Conservation (phyloP, 2,797 vertebrate species). For the Hippocampus kuda region DNA sequence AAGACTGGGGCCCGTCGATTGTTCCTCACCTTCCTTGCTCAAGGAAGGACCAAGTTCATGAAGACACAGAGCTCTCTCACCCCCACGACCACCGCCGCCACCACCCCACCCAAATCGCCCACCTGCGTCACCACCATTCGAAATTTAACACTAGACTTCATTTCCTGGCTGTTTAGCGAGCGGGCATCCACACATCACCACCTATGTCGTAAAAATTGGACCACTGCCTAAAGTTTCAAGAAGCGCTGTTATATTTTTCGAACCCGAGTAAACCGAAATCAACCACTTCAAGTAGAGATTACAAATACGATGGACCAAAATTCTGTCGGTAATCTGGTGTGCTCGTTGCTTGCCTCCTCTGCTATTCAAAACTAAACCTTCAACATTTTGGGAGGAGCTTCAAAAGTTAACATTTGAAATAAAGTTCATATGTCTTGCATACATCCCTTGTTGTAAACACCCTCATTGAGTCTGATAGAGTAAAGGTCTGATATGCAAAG, state of each 20-base stretch:
- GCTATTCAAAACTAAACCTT: slow-evolving; percentile 26
- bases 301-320: slow-evolving; percentile 51
- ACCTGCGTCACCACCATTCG: slow-evolving; percentile 24
- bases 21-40: slow-evolving; percentile 60
- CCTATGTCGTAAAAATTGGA: slow-evolving; percentile 45
- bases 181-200: slow-evolving; percentile 43
- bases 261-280: slow-evolving; percentile 23
- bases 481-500: slow-evolving; percentile 14
- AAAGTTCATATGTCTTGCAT: slow-evolving; percentile 52
- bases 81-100: too few relatives aligned
- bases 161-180: slow-evolving; percentile 52
- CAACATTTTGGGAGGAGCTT: slow-evolving; percentile 21
- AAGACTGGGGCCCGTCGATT: slow-evolving; percentile 56
- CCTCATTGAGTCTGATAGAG: slow-evolving; percentile 33
- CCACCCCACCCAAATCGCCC: too few relatives aligned
- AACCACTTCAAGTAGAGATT: slow-evolving; percentile 40
- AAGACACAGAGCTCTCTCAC: slow-evolving; percentile 45
- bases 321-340: slow-evolving; percentile 8
- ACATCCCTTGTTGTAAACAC: slow-evolving; percentile 44
- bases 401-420: slow-evolving; percentile 54
- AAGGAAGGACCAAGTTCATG: slow-evolving; percentile 44
- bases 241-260: slow-evolving; percentile 33
- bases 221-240: slow-evolving; percentile 32
- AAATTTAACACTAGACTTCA: slow-evolving; percentile 58
- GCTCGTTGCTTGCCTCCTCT: slow-evolving; percentile 35